phyloP scores from a whole-genome alignment of 2,888 invertebrate species.

The Sphinx pinastri region DNA sequence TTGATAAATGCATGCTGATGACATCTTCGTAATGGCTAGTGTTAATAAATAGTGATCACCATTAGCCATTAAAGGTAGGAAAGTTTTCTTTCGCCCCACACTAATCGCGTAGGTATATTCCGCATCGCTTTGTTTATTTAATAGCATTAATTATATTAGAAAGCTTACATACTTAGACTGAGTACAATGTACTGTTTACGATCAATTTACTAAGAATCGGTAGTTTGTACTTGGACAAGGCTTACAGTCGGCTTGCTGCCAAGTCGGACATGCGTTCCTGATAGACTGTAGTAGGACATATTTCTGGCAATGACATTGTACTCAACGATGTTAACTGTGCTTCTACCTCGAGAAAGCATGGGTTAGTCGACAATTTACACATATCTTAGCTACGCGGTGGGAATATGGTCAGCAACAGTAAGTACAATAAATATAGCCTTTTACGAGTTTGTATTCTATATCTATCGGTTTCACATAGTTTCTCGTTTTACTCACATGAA shows the following conservation, averaged over 20 bases:
- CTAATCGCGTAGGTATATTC: slow-evolving; percentile 23
- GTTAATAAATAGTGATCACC: neutral
- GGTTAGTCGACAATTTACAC: slow-evolving; percentile 6
- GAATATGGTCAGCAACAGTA: slow-evolving; percentile 13
- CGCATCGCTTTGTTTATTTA: slow-evolving; percentile 20
- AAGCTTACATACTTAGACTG: slow-evolving; percentile 1
- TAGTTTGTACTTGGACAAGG: slow-evolving; percentile 8
- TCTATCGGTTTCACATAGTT: neutral
- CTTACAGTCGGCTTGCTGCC: slow-evolving; percentile 2
- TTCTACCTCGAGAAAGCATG: neutral
- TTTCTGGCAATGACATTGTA: slow-evolving; percentile 20
- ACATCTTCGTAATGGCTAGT: slow-evolving; percentile 13
- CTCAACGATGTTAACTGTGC: slow-evolving; percentile 15
- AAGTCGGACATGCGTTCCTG: slow-evolving; percentile 15
- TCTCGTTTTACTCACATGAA: slow-evolving; percentile 23
- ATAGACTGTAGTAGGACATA: slow-evolving; percentile 6
- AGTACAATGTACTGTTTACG: slow-evolving; percentile 19
- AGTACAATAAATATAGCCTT: slow-evolving; percentile 22
- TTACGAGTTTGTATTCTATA: slow-evolving; percentile 20
- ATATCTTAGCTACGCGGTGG: neutral
- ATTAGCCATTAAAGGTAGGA: slow-evolving; percentile 15
- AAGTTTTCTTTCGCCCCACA: slow-evolving; percentile 19
- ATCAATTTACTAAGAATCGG: slow-evolving; percentile 8
- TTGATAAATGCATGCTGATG: slow-evolving; percentile 5
- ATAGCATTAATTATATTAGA: slow-evolving; percentile 23